A percentile compares a stretch with the other conserved stretches of the same genome.
phyloP scores from a whole-genome alignment of 2,888 invertebrate genomes.

The Pseudanteris insignis region DNA sequence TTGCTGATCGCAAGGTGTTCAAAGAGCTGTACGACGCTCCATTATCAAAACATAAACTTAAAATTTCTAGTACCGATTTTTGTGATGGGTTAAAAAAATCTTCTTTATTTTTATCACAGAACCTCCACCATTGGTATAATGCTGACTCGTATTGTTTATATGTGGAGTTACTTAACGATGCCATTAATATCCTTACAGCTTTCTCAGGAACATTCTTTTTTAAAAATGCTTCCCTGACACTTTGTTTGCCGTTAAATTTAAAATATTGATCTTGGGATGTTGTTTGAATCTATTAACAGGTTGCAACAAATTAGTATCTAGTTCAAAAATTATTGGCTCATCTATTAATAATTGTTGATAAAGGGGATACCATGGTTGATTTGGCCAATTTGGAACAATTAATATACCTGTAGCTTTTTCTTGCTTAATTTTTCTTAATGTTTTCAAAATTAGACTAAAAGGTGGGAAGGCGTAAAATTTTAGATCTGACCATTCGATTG shows the following conservation, averaged over 20 bases:
- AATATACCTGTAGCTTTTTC: conserved; percentile 53
- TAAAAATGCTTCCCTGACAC: background rate
- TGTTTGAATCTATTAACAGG: background rate
- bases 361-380: conserved; percentile 45
- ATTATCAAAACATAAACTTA: background rate
- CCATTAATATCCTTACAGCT: background rate
- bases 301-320: background rate
- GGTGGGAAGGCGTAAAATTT: conserved; percentile 52
- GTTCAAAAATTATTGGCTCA: background rate
- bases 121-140: background rate
- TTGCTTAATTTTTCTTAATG: conserved; percentile 50
- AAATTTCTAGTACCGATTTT: background rate
- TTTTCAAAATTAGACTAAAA: conserved; percentile 49
- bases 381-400: conserved; percentile 52
- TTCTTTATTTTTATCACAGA: background rate
- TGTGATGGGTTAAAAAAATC: background rate
- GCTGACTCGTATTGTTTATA: background rate
- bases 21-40: background rate
- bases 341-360: background rate
- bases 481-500: conserved; percentile 20
- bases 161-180: background rate
- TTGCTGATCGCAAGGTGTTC: background rate
- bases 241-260: background rate
- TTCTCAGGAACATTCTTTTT: background rate
- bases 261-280: background rate